Conservation (phyloP, 2,797 vertebrate genomes). For the Sebastes baramenuke region DNA sequence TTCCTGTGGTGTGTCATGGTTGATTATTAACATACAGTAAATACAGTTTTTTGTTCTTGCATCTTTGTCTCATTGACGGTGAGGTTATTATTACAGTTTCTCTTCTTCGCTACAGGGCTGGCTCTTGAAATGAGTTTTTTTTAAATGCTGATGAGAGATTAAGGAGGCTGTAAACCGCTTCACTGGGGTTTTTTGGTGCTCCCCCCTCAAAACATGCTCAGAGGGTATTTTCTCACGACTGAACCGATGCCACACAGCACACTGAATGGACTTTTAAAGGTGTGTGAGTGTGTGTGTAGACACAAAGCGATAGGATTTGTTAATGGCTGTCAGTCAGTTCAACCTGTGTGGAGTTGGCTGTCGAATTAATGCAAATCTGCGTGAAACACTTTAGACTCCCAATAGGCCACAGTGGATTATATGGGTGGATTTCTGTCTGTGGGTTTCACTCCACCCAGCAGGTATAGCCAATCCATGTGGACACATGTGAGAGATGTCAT, state of each 20-base stretch:
- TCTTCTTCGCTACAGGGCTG: not conserved
- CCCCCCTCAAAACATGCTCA: constrained; percentile 48
- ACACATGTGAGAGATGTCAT: constrained; percentile 9
- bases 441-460: constrained; percentile 15
- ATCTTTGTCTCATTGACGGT: constrained; percentile 19
- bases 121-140: constrained; percentile 44
- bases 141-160: constrained; percentile 63
- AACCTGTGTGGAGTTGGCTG: constrained; percentile 25
- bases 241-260: constrained; percentile 18
- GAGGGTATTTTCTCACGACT: constrained; percentile 67
- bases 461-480: constrained; percentile 17
- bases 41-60: constrained; percentile 4
- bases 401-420: constrained; percentile 56
- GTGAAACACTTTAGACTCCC: constrained; percentile 37
- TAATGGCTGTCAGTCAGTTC: constrained; percentile 33
- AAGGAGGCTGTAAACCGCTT: constrained; percentile 47
- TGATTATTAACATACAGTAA: not conserved
- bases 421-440: constrained; percentile 28
- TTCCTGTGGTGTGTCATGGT: not conserved
- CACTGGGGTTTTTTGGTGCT: constrained; percentile 2
- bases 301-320: constrained; percentile 26
- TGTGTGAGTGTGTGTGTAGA: not conserved
- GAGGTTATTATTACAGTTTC: constrained; percentile 32
- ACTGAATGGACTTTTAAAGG: constrained; percentile 31
- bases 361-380: constrained; percentile 51